phyloP scores from a whole-genome alignment of 2,797 vertebrate genomes.

The Squalus acanthias region DNA sequence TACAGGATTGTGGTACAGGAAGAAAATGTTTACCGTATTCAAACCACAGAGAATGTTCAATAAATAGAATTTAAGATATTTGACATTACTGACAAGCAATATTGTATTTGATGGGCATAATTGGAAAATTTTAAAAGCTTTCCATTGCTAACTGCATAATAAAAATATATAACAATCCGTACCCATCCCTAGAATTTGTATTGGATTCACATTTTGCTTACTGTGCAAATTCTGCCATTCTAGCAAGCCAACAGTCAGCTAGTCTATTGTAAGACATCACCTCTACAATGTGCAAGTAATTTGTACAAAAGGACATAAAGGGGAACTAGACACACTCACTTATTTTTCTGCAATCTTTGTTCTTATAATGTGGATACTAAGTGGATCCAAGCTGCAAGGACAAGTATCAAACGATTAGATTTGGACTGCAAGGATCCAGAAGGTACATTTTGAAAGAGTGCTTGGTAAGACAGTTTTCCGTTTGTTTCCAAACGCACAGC shows the following conservation, averaged over 20 bases:
- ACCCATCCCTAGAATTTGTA: neutral
- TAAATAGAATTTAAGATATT: neutral
- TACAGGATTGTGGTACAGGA: neutral
- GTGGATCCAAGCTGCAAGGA: neutral
- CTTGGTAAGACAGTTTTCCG: neutral
- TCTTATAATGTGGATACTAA: neutral
- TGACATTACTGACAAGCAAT: neutral
- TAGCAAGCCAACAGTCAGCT: neutral
- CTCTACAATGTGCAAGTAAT: neutral
- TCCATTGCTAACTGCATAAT: neutral
- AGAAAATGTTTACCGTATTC: neutral
- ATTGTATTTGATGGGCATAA: neutral
- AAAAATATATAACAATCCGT: neutral
- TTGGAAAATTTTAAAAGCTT: neutral
- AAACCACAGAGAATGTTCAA: neutral
- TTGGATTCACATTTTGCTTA: neutral
- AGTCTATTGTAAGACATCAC: neutral
- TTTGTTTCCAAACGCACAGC: neutral
- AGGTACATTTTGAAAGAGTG: neutral
- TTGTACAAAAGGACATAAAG: neutral
- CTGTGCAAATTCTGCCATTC: neutral
- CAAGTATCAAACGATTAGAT: neutral
- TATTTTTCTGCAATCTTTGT: neutral
- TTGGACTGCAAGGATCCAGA: neutral
- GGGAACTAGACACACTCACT: neutral